A percentile compares a stretch with the other conserved stretches of the same genome.
These are phyloP conservation scores for Megastigmus dorsalis DNA, from an alignment of 2,888 invertebrate species.

Conservation along the genomic window DNA sequence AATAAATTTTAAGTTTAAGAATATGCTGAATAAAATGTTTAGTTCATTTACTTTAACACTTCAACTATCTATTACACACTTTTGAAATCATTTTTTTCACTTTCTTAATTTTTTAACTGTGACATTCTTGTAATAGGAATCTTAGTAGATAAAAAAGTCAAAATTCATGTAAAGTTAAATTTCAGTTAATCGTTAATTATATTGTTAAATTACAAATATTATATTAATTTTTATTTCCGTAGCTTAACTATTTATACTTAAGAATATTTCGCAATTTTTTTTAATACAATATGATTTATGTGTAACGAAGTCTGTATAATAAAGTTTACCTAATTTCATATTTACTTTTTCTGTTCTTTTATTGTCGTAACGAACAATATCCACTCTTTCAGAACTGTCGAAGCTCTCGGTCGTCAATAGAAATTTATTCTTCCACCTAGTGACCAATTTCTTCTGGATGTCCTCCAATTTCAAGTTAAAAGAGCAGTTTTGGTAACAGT, in stretches of 20 bases:
- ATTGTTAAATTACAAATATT: conserved; percentile 39
- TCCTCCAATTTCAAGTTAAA: no score
- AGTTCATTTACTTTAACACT: conserved; percentile 1
- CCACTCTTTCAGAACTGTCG: no score
- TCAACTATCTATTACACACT: no score
- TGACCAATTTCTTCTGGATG: no score
- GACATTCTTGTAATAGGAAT: conserved; percentile 7
- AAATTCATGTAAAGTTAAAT: conserved; percentile 36
- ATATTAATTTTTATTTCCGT: conserved; percentile 36
- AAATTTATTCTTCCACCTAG: no score
- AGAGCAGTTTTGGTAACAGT: no score
- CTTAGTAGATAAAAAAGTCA: conserved; percentile 10
- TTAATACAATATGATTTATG: conserved; percentile 45
- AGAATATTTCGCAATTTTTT: conserved; percentile 44
- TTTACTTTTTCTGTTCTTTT: not conserved
- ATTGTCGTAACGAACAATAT: no score
- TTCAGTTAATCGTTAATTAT: conserved; percentile 41
- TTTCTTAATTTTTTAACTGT: no score
- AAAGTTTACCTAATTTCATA: conserved; percentile 49
- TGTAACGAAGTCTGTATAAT: conserved; percentile 54
- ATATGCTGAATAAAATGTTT: not conserved
- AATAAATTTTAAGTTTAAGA: conserved; percentile 30
- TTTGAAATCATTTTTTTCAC: no score
- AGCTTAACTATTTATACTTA: conserved; percentile 48
- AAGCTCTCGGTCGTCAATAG: no score